Evolutionary conservation across 2,888 invertebrate species (phyloP), one percentile per base, ranked within the genome.

Genomic region (Harpalus rubripes): DNA sequence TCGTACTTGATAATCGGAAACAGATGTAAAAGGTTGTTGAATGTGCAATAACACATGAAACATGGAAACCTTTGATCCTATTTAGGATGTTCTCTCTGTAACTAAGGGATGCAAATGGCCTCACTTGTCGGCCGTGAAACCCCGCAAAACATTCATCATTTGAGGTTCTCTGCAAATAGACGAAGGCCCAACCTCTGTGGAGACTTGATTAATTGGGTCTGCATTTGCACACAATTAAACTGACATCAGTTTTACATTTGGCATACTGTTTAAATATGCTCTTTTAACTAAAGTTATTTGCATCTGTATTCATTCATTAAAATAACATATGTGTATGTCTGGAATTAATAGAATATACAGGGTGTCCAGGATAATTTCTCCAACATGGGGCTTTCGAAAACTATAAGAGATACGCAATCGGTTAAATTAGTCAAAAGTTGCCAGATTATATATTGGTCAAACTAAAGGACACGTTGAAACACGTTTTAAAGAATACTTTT

Each of bases 61-160:
- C 68, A 12, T 7, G 32, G 32, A 10, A 32, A 15, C 39, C 68
- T 68, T 68, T 68, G 68, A 68, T 68, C 68, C 5, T 68, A 32
- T 32, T 68, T 12, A 32, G 26, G 32, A 15, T 68, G 68, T 41
- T 39, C 32, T 5, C 32, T 32, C 39, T 39, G 32, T 15, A 26
- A 26, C 63, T 63, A 63, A 68, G 39, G 68, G 68, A 68, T 39
- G 68, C 7, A 68, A 68, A 68, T 68, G 10, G 26, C 12, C 26
- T n/a, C 63, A 63, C 63, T 63, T 26, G 26, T 63, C 63, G 63
- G 10, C 39, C 6, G 68, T n/a, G 68, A 39, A 4, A 68, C 39
- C 0, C 68, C 68, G 12, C 68, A 39, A 26, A 39, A 39, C 68
- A 68, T 68, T 68, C 68, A 7, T 41, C 39, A 68, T 68, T 52